Percentiles rank a stretch among this genome's conserved stretches.
Evolutionary conservation across 2,113 vertebrate genomes (phyloP).

Genomic region (Puffinus mauretanicus): DNA sequence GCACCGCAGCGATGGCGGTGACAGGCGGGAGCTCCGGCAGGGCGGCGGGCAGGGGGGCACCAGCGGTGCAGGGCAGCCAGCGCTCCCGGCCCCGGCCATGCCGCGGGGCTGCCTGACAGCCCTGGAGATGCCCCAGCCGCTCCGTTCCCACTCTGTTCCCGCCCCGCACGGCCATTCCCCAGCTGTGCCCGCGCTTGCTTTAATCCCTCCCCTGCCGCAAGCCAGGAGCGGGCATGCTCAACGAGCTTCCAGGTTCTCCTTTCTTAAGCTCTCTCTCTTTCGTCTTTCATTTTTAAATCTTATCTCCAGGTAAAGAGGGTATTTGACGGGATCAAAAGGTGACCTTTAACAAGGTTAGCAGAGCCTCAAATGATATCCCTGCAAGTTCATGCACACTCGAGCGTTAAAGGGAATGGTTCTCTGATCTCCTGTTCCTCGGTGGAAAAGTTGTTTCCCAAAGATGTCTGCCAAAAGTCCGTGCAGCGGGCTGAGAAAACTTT

Average conservation of each 20-base stretch:
- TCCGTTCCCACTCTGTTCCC: accelerated
- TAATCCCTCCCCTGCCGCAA: not conserved
- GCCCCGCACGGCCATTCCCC: not conserved
- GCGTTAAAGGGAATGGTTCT: not conserved
- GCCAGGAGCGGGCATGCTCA: not conserved
- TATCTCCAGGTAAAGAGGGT: conserved; percentile 51
- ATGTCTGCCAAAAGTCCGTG: not conserved
- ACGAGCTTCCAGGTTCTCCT: not conserved
- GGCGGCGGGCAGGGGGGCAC: not conserved
- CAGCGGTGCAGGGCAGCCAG: accelerated
- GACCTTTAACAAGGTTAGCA: conserved; percentile 46
- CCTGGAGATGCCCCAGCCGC: accelerated
- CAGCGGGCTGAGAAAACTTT: not conserved
- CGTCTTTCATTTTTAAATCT: conserved; percentile 58
- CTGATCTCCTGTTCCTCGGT: conserved; percentile 24
- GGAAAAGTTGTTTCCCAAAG: conserved; percentile 35
- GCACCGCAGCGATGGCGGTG: accelerated
- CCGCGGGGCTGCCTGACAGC: not conserved
- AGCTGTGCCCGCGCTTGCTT: accelerated
- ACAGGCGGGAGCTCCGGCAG: not conserved
- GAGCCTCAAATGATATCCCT: conserved; percentile 31
- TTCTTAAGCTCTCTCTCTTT: conserved; percentile 53
- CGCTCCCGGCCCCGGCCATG: accelerated
- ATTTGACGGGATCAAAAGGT: conserved; percentile 43
- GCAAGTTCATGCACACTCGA: not conserved